These are phyloP conservation scores for Globia sparganii DNA, from an alignment of 2,888 invertebrate genomes.

Conservation along the genomic window DNA sequence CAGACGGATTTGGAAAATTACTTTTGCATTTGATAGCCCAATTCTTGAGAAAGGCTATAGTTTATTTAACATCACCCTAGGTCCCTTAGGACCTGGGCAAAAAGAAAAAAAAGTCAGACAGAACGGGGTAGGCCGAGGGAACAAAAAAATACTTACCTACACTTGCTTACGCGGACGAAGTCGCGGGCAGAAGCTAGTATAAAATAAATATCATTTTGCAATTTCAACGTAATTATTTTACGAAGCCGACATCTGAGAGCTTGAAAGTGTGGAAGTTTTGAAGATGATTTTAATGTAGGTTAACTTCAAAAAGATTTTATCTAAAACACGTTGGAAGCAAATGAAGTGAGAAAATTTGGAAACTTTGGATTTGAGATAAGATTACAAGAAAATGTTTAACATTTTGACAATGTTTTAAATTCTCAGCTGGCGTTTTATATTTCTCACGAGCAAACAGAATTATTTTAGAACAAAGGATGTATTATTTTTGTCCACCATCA, in stretches of 20 bases:
- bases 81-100: too few relatives aligned
- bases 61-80: too few relatives aligned
- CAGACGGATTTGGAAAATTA: too few relatives aligned
- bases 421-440: slow-evolving; percentile 5
- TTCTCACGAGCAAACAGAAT: slow-evolving; percentile 7
- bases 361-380: slow-evolving; percentile 45
- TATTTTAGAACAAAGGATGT: slow-evolving; percentile 1
- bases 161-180: too few relatives aligned
- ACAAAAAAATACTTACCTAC: too few relatives aligned
- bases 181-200: background rate
- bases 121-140: too few relatives aligned
- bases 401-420: slow-evolving; percentile 23
- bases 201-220: slow-evolving; percentile 2
- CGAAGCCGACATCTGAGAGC: slow-evolving; percentile 5
- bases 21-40: too few relatives aligned
- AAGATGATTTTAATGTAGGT: slow-evolving; percentile 40
- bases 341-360: slow-evolving; percentile 52
- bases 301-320: slow-evolving; percentile 46
- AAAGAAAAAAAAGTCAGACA: too few relatives aligned
- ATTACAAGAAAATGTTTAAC: slow-evolving; percentile 34
- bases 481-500: too few relatives aligned
- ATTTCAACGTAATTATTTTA: slow-evolving; percentile 5
- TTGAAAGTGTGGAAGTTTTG: slow-evolving; percentile 37
- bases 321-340: slow-evolving; percentile 41
- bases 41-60: too few relatives aligned